Evolutionary conservation across 2,888 invertebrate species (phyloP).

Genomic region (Heteromurus nitidus): DNA sequence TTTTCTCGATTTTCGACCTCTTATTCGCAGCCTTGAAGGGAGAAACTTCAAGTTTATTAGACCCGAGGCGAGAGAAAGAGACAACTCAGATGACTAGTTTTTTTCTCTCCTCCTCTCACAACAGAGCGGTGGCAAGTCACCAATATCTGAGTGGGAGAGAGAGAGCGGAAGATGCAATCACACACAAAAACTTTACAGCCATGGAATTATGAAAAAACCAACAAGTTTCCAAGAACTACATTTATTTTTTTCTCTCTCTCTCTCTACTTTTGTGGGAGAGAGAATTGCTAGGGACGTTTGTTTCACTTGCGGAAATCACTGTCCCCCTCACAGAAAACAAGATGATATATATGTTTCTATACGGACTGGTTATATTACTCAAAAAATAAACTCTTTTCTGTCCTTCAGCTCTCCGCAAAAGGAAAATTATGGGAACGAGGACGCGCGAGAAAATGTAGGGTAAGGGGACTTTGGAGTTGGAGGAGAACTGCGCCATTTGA

Average conservation of each 20-base stretch:
- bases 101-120: background rate
- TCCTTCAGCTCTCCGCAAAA: background rate
- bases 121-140: background rate
- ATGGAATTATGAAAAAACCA: conserved; percentile 10
- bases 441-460: background rate
- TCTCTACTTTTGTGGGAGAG: background rate
- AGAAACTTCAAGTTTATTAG: background rate
- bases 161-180: background rate
- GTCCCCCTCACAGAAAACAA: background rate
- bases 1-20: too few relatives aligned
- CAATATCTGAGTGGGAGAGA: background rate
- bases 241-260: background rate
- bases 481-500: conserved; percentile 19
- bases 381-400: background rate
- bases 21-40: too few relatives aligned
- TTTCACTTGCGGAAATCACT: background rate
- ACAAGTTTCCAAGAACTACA: conserved; percentile 3
- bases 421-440: background rate
- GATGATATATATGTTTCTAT: background rate
- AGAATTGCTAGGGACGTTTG: too few relatives aligned
- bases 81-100: background rate
- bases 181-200: conserved; percentile 21
- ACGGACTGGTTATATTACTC: too few relatives aligned
- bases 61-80: background rate
- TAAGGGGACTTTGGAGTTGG: background rate